These are phyloP conservation scores for Callaeas wilsoni DNA, from an alignment of 2,113 vertebrate species.

Conservation along the genomic window DNA sequence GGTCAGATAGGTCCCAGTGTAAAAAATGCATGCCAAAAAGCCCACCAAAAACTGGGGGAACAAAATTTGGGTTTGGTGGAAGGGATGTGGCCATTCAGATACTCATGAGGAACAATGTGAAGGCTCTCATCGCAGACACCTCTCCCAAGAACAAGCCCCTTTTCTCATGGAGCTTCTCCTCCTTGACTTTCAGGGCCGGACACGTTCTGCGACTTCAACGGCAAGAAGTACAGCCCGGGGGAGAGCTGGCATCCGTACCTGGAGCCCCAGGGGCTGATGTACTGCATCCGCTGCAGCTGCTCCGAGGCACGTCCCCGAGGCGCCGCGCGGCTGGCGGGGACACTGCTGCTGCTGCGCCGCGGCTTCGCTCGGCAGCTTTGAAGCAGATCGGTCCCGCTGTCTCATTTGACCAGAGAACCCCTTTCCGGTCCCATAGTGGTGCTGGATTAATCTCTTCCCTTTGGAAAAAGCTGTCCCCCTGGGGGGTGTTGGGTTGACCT, in stretches of 20 bases:
- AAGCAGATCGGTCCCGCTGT: too few species aligned
- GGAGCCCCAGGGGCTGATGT: conserved; percentile 89
- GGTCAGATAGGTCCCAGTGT: background rate
- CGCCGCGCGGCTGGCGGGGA: background rate
- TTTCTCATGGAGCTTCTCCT: background rate
- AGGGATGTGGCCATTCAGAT: background rate
- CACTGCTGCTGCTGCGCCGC: background rate
- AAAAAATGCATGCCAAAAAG: background rate
- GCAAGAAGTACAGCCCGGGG: conserved; percentile 84
- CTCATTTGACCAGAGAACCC: too few species aligned
- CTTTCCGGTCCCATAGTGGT: fast-evolving
- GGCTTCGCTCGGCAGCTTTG: too few species aligned
- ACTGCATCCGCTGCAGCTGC: conserved; percentile 90
- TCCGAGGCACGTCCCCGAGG: conserved; percentile 75
- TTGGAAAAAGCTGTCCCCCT: background rate
- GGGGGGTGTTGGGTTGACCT: background rate
- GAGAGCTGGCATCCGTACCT: conserved; percentile 96
- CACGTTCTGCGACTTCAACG: conserved; percentile 86
- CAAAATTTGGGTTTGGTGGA: background rate
- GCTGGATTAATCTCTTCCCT: background rate
- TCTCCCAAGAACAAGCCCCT: background rate
- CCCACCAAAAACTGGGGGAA: fast-evolving
- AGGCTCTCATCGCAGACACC: fast-evolving
- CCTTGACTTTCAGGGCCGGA: conserved; percentile 72
- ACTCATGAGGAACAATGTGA: fast-evolving